Evolutionary conservation across 2,888 invertebrate species (phyloP).

Genomic region (Drosophila vallismaia): DNA sequence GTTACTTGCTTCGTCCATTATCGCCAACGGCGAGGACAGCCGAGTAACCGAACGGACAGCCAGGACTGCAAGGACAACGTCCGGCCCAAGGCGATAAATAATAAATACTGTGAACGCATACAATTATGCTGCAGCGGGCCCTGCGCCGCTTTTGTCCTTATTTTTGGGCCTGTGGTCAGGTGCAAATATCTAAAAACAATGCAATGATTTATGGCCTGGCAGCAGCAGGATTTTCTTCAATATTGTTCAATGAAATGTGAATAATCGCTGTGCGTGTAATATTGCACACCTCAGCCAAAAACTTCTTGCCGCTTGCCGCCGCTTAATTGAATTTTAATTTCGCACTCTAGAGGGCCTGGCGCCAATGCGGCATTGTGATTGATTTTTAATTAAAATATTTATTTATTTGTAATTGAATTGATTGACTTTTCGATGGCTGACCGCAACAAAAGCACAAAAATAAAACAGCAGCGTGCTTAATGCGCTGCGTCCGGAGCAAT

Average conservation of each 20-base stretch:
- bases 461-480: constrained; percentile 9
- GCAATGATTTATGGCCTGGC: constrained; percentile 66
- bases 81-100: constrained; percentile 61
- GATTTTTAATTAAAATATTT: constrained; percentile 77
- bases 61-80: constrained; percentile 12
- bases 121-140: constrained; percentile 57
- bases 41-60: constrained; percentile 12
- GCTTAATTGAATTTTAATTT: constrained; percentile 49
- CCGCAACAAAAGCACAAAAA: constrained; percentile 43
- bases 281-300: constrained; percentile 19
- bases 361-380: constrained; percentile 52
- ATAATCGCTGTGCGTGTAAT: constrained; percentile 38
- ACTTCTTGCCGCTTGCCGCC: not conserved
- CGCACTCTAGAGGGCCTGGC: constrained; percentile 12
- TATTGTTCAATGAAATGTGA: constrained; percentile 42
- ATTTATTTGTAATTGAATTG: constrained; percentile 69
- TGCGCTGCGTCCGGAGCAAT: constrained; percentile 22
- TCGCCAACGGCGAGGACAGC: constrained; percentile 53
- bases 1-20: constrained; percentile 60
- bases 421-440: constrained; percentile 60
- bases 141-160: constrained; percentile 13
- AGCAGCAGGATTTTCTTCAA: constrained; percentile 46
- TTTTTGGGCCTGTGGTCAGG: constrained; percentile 60
- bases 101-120: constrained; percentile 76
- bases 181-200: constrained; percentile 79